These are phyloP conservation scores for Pheosia tremula DNA, from an alignment of 2,888 invertebrate genomes.

Conservation along the genomic window DNA sequence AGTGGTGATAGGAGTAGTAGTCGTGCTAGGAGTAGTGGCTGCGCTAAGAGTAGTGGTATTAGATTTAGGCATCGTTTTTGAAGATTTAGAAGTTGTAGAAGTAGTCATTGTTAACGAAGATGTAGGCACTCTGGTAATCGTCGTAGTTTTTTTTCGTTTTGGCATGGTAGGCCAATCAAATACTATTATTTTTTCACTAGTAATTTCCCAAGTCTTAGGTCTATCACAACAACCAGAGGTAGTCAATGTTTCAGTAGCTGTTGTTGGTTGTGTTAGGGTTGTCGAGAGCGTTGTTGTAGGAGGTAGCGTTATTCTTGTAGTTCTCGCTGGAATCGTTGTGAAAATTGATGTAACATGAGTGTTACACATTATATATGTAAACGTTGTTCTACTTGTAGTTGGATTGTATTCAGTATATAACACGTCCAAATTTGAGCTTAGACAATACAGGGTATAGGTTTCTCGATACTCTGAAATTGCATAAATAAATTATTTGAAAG, in stretches of 20 bases:
- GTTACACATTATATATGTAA: background rate
- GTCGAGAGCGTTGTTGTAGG: background rate
- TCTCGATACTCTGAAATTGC: conserved; percentile 43
- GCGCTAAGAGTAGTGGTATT: conserved; percentile 6
- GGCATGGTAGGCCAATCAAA: background rate
- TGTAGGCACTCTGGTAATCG: background rate
- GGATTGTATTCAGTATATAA: conserved; percentile 6
- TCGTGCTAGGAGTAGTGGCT: background rate
- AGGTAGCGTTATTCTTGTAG: conserved; percentile 7
- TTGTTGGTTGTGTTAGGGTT: conserved; percentile 6
- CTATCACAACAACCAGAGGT: conserved; percentile 21
- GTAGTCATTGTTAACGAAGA: background rate
- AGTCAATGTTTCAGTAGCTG: background rate
- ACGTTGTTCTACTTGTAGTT: background rate
- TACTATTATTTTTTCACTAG: background rate
- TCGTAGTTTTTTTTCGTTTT: background rate
- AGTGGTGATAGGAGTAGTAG: conserved; percentile 1
- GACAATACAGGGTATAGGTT: conserved; percentile 49
- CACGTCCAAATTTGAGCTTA: conserved; percentile 31
- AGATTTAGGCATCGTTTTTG: conserved; percentile 8
- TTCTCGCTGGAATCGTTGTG: conserved; percentile 6
- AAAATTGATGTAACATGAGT: conserved; percentile 3
- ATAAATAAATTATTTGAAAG: background rate
- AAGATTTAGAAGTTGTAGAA: conserved; percentile 1
- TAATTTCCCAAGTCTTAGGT: conserved; percentile 26